Conservation (phyloP, 2,797 vertebrate species). For the Pseudochirops corinnae region DNA sequence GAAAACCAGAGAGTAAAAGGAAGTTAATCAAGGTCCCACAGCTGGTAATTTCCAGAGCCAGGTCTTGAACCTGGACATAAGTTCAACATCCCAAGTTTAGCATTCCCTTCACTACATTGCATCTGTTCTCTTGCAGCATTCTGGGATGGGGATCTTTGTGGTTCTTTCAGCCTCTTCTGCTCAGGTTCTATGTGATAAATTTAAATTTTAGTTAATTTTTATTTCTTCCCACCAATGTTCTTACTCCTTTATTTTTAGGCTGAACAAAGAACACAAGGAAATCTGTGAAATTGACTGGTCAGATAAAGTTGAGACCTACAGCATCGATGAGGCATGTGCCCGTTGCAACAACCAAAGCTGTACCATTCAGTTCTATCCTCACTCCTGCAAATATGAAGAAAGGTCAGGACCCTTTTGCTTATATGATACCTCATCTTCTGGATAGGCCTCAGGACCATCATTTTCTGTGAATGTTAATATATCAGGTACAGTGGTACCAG, state of each 20-base stretch:
- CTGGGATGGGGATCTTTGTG: not conserved
- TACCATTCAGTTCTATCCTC: conserved; percentile 87
- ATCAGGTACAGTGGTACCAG: not conserved
- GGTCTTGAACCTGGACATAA: not conserved
- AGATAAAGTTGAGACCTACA: conserved; percentile 91
- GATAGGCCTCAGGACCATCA: not conserved
- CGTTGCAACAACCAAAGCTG: conserved; percentile 87
- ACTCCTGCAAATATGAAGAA: conserved; percentile 88
- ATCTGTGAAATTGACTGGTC: conserved; percentile 93
- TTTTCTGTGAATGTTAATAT: not conserved
- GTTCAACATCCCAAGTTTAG: not conserved
- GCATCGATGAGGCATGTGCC: conserved; percentile 88
- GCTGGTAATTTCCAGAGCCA: not conserved
- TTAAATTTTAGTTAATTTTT: not conserved
- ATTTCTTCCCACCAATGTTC: not conserved
- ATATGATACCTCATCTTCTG: not conserved
- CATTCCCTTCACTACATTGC: not conserved
- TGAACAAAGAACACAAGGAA: conserved; percentile 90
- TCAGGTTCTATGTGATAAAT: not conserved
- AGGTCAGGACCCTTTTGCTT: conserved; percentile 86
- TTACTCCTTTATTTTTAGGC: conserved; percentile 78
- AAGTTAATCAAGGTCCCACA: not conserved
- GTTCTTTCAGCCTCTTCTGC: not conserved
- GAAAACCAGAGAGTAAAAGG: not conserved
- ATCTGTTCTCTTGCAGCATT: not conserved